Evolutionary conservation across 2,797 vertebrate species (phyloP).

Genomic region (Myotis myotis): DNA sequence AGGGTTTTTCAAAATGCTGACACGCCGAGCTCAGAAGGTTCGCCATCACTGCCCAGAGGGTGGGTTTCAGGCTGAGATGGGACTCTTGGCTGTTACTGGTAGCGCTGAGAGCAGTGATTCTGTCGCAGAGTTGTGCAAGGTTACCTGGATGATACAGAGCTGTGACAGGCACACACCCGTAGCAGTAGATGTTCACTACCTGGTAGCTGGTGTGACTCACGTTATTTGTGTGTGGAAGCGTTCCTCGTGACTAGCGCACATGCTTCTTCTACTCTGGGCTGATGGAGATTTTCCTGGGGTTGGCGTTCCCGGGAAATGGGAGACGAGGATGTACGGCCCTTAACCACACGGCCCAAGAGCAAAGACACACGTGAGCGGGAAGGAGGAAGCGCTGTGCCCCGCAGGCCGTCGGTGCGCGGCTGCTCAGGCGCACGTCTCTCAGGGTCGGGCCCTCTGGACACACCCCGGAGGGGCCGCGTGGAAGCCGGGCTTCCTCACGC

Average conservation of each 20-base stretch:
- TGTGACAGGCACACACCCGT: not conserved
- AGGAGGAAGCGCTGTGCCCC: not conserved
- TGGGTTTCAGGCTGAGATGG: not conserved
- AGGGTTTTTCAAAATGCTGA: too few species aligned
- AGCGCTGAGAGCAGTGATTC: constrained; percentile 18
- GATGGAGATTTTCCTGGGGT: constrained; percentile 8
- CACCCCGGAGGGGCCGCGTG: not conserved
- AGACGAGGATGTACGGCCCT: not conserved
- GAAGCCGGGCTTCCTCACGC: not conserved
- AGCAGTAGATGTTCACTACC: not conserved
- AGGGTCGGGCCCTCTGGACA: not conserved
- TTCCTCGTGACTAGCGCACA: not conserved
- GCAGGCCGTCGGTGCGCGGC: not conserved
- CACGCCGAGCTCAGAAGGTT: too few species aligned
- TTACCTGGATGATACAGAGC: not conserved
- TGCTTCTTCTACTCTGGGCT: not conserved
- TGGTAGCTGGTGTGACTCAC: not conserved
- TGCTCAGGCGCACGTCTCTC: not conserved
- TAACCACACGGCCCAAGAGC: not conserved
- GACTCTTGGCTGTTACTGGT: not conserved
- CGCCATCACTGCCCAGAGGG: not conserved
- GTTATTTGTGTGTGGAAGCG: constrained; percentile 17
- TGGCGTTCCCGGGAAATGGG: not conserved
- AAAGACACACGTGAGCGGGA: not conserved
- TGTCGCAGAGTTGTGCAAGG: not conserved